These are phyloP conservation scores for Amiota minor DNA, from an alignment of 2,888 invertebrate species.

Conservation along the genomic window DNA sequence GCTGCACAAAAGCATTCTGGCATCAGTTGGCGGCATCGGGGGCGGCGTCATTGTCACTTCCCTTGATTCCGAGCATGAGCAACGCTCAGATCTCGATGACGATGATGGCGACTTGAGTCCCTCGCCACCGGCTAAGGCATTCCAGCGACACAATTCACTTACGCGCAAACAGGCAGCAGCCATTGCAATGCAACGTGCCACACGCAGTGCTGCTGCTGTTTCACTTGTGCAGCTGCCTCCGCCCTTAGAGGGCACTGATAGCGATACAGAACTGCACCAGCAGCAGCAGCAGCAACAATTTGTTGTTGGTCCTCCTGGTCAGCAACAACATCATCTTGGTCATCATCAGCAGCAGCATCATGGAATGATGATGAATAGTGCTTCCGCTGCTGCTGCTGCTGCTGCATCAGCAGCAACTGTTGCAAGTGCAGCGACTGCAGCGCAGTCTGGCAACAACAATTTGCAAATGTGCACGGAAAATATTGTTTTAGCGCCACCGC, in stretches of 20 bases:
- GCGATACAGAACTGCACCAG: conserved; percentile 77
- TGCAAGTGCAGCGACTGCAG: conserved; percentile 47
- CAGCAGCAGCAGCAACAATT: conserved; percentile 48
- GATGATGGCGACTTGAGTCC: conserved; percentile 73
- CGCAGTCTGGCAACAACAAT: conserved; percentile 61
- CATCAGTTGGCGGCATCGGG: conserved; percentile 18
- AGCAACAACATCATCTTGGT: conserved; percentile 44
- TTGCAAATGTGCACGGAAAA: conserved; percentile 74
- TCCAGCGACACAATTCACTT: conserved; percentile 79
- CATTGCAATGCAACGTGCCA: conserved; percentile 76
- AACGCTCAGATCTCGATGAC: conserved; percentile 68
- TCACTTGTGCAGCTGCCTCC: conserved; percentile 87
- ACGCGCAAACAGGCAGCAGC: conserved; percentile 78
- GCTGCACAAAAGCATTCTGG: conserved; percentile 52
- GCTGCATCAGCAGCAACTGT: conserved; percentile 57
- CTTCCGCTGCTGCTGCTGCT: conserved; percentile 34
- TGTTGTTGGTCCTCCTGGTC: conserved; percentile 44
- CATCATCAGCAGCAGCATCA: conserved; percentile 48
- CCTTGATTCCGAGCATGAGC: conserved; percentile 69
- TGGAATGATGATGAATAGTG: conserved; percentile 5
- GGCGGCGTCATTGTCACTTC: conserved; percentile 31
- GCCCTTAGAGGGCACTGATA: conserved; percentile 81
- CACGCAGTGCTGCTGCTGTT: conserved; percentile 80
- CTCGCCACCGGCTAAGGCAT: conserved; percentile 74
- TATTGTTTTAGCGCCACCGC: conserved; percentile 87